Conservation (phyloP, 2,797 vertebrate genomes). For the Propithecus perrieri region DNA sequence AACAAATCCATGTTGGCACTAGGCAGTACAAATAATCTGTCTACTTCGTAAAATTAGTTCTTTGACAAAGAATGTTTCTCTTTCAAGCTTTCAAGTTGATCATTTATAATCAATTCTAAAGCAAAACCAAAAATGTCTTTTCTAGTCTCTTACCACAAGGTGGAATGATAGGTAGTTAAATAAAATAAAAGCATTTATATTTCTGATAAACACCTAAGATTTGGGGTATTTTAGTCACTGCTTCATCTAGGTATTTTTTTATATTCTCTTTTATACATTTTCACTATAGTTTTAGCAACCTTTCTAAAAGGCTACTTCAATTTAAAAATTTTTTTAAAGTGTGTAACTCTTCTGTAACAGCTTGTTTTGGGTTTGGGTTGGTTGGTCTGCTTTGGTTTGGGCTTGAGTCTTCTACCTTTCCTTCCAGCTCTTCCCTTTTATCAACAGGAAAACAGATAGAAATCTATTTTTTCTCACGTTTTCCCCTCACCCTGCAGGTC, state of each 20-base stretch:
- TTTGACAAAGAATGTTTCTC: background rate
- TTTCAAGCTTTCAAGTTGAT: constrained; percentile 2
- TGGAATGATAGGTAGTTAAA: background rate
- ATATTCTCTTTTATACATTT: background rate
- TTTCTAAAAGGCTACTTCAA: background rate
- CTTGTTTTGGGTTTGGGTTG: background rate
- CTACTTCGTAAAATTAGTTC: background rate
- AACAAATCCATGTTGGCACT: background rate
- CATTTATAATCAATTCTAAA: background rate
- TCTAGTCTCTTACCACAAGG: background rate
- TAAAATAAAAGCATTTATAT: background rate
- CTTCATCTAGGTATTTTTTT: background rate
- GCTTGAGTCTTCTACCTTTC: background rate
- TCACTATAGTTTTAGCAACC: background rate
- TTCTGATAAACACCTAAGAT: background rate
- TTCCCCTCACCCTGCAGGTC: background rate
- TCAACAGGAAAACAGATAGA: background rate
- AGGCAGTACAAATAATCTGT: background rate
- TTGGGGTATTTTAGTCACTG: background rate
- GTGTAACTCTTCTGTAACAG: background rate
- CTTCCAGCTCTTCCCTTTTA: background rate
- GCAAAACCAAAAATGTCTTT: background rate
- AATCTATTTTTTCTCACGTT: background rate
- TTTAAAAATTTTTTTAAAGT: background rate
- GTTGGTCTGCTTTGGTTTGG: background rate